A percentile compares a stretch with the other conserved stretches of the same genome.
Conservation (phyloP, 2,797 vertebrate genomes). For the Protosalanx chinensis region DNA sequence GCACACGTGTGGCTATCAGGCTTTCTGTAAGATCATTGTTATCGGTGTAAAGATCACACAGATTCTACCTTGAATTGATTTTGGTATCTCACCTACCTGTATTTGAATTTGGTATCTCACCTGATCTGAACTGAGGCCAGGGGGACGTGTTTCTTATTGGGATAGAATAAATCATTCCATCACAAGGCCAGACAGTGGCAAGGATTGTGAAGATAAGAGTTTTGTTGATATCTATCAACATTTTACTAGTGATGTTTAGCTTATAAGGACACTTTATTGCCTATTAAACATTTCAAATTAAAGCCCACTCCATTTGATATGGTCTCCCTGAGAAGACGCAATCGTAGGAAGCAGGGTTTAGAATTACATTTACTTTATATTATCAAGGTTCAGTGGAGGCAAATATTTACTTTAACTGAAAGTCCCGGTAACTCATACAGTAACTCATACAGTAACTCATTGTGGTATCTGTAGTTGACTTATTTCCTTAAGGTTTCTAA, state of each 20-base stretch:
- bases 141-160: no score
- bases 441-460: neutral
- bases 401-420: neutral
- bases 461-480: constrained; percentile 63
- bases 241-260: neutral
- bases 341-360: neutral
- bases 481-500: constrained; percentile 72
- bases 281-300: neutral
- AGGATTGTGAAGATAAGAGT: neutral
- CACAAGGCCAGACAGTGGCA: no score
- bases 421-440: constrained; percentile 3
- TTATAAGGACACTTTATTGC: neutral
- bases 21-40: constrained; percentile 74
- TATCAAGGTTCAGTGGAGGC: neutral
- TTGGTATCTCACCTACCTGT: neutral
- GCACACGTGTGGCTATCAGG: constrained; percentile 35
- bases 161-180: no score
- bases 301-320: neutral
- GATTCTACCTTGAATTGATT: neutral
- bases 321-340: neutral
- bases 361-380: constrained; percentile 1
- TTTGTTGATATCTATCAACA: neutral
- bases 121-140: neutral
- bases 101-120: neutral
- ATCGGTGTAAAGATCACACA: constrained; percentile 74